Evolutionary conservation across 1,140 invertebrate species (phyloP), one percentile per base, ranked within the genome.

Genomic region (Hestina assimilis): DNA sequence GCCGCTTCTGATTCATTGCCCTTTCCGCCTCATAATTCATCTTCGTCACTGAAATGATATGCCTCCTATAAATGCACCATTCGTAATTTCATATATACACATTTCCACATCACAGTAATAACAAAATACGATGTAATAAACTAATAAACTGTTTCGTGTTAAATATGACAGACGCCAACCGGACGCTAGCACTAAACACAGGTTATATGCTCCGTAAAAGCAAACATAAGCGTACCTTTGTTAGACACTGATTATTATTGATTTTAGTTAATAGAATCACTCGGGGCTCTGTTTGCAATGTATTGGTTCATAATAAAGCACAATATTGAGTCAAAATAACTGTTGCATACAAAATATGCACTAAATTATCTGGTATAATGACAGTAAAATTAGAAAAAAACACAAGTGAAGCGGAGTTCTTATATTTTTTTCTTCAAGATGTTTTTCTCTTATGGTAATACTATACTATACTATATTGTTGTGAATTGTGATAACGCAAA

Each of bases 11-110:
- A 71, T 83, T 87, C 84, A 89, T 89, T 20, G 85, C 83, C 74
- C 87, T 80, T 72, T 89, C 87, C 51, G 87, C 86, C 66, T 89
- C 86, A 88, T 89, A 89, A 81, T 89, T 89, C 87, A 89, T 89
- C 75, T 83, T 84, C 74, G 72, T 76, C 76, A 80, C 86, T 86
- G 79, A 77, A 87, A 87, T 73, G 63, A 85, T 65, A 81, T 69
- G 69, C 55, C 57, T 54, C 61, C 67, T 68, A 69, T 46, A 73
- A 60, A 70, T 60, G 26, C 66, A 67, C 66, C 50, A 56, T 52
- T 35, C 53, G 47, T 50, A 43, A 63, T 51, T 38, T 42, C 59
- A 66, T 45, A 59, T 64, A 61, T 53, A 51, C 46, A 68, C 74
- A 69, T 74, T 69, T 68, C 47, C 57, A 66, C 60, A 50, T 56